These are phyloP conservation scores for Prunella strophiata DNA, from an alignment of 2,797 vertebrate species.

Conservation along the genomic window DNA sequence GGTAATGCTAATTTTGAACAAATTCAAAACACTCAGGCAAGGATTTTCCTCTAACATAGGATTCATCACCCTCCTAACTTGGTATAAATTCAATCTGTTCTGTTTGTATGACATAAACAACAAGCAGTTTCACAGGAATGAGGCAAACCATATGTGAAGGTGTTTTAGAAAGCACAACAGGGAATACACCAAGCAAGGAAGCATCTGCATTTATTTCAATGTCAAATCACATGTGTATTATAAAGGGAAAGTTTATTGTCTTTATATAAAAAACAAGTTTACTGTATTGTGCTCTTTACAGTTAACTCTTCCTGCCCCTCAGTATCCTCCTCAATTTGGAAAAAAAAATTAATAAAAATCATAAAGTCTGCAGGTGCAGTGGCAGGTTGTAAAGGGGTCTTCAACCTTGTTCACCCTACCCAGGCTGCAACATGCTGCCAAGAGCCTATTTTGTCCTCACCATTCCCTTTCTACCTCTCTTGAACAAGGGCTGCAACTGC, in stretches of 20 bases:
- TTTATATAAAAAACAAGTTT: slow-evolving; percentile 75
- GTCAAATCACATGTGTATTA: slow-evolving; percentile 80
- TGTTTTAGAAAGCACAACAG: slow-evolving; percentile 82
- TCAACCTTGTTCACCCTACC: not conserved
- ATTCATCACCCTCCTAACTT: slow-evolving; percentile 75
- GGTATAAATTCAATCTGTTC: slow-evolving; percentile 82
- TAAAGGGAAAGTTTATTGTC: slow-evolving; percentile 76
- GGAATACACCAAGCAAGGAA: slow-evolving; percentile 80
- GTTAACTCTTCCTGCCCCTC: slow-evolving; percentile 66
- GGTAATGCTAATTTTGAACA: slow-evolving; percentile 62
- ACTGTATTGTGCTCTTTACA: slow-evolving; percentile 30
- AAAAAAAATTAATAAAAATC: not conserved
- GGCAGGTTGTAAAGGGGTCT: not conserved
- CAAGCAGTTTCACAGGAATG: slow-evolving; percentile 79
- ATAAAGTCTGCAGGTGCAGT: not conserved
- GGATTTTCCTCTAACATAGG: slow-evolving; percentile 67
- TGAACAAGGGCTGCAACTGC: not conserved
- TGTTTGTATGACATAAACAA: slow-evolving; percentile 81
- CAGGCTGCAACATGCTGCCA: not conserved
- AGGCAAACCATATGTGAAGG: slow-evolving; percentile 84
- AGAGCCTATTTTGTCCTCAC: not conserved
- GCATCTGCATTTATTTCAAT: slow-evolving; percentile 84
- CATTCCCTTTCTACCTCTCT: not conserved
- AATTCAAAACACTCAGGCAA: slow-evolving; percentile 67
- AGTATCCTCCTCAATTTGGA: not conserved